Evolutionary conservation across 2,113 vertebrate genomes (phyloP), one percentile per base, ranked within the genome.

Genomic region (Lonchura striata): DNA sequence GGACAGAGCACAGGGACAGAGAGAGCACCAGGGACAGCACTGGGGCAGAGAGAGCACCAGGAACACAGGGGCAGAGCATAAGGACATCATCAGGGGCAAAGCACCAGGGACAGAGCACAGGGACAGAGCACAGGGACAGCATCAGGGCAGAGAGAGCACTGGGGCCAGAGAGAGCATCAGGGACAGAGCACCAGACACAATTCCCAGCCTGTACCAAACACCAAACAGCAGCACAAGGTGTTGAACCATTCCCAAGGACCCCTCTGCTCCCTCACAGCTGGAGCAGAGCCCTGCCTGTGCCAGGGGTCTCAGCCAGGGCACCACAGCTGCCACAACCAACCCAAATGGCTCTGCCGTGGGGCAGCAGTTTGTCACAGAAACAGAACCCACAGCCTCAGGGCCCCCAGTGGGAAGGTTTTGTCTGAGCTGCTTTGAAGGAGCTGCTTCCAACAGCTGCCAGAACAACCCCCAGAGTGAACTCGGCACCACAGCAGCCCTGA

Each of bases 121-220:
- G 53, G 19, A 54, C 53, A 54, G 19, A 13, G 52, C 28, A 22
- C 46, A 47, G 20, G 46, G 46, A 47, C 46, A 46, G n/a, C n/a
- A n/a, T n/a, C 50, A 52, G 50, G 39, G 39, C 39, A 39, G n/a
- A 50, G 49, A 47, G 47, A 46, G 44, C 44, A 21, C n/a, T n/a
- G n/a, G n/a, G n/a, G n/a, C n/a, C 39, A 39, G n/a, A 50, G 49
- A 47, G 47, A 46, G 44, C 44, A 21, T 4, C 44, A 46, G 44
- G 46, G 23, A 49, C 52, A 53, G 52, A 53, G 52, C 27, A 12
- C 11, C 41, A 41, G 41, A 41, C 41, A 16, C 22, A 10, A 6
- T 1, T 13, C 37, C 7, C 42, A 25, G 10, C 13, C 3, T 0
- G 7, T 0, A 23, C 1, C 35, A 21, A 31, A 46, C 76, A 17